These are phyloP conservation scores for Polia nebulosa DNA, from an alignment of 2,888 invertebrate genomes.

Conservation along the genomic window DNA sequence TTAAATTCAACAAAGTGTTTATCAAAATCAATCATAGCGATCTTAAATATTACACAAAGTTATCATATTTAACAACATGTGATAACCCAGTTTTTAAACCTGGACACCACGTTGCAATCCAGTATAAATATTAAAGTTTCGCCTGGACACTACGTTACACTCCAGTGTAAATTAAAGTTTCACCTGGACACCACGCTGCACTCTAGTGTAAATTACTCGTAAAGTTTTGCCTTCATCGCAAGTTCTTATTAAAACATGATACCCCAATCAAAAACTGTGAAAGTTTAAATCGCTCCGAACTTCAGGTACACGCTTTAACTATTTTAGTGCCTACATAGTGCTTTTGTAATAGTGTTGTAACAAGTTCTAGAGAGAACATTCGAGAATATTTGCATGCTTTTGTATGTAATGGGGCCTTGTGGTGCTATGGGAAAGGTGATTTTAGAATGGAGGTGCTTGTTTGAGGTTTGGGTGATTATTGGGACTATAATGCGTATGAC, in stretches of 20 bases:
- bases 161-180: too few species aligned
- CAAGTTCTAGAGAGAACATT: constrained; percentile 31
- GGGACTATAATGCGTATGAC: too few species aligned
- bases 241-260: constrained; percentile 62
- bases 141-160: too few species aligned
- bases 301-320: constrained; percentile 58
- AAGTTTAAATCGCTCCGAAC: constrained; percentile 58
- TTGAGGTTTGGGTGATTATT: neutral
- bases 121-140: too few species aligned
- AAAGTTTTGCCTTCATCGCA: constrained; percentile 39
- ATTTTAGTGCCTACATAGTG: constrained; percentile 60
- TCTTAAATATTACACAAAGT: too few species aligned
- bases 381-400: constrained; percentile 29
- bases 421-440: neutral
- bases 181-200: neutral
- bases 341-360: constrained; percentile 59
- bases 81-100: neutral
- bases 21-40: too few species aligned
- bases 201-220: constrained; percentile 20
- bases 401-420: neutral
- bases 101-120: neutral
- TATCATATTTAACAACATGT: too few species aligned
- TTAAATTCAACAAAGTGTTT: too few species aligned
- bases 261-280: constrained; percentile 58
- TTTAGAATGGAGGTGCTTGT: neutral